Evolutionary conservation across 2,113 vertebrate species (phyloP), one percentile per base, ranked within the genome.

Genomic region (Myiopsitta monachus): DNA sequence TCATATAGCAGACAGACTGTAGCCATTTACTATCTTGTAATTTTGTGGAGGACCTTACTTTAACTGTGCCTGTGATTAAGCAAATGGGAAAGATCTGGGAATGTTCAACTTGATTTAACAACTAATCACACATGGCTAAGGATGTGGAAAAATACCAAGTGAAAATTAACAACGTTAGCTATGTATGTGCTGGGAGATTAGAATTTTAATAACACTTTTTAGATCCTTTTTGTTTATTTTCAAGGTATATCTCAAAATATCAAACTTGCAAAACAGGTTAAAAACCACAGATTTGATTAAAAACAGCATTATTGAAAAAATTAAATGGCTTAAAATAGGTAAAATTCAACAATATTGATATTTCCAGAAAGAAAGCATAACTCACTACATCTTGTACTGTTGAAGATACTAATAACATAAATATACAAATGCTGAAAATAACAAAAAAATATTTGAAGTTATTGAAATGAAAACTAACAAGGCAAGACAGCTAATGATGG

Each of bases 401-500:
- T 80, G 21, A 77, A 28, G 11, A 2, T 62, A 73, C 31, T 66
- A 57, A 80, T 8, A 76, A 26, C 4, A 46, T 33, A 28, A 46
- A 51, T 18, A 78, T 4, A 51, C 18, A 84, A 86, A 81, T n/a
- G 47, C 24, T 94, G 15, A 83, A 62, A 74, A 81, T 23, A 24
- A 52, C 6, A 21, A 47, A 88, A 67, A 38, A 73, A 18, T 46
- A 87, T 66, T 61, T 84, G 12, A 90, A 92, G 83, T 90, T 92
- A 96, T 21, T 88, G 39, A 91, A 94, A 87, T 88, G 83, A 96
- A 97, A 92, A 55, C 57, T 96, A 98, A 96, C 68, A 89, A 62
- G 47, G 62, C 46, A 33, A 94, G 92, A 96, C 93, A 96, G 90
- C 54, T 95, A 94, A 97, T 94, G 83, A 97, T 96, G 93, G 94